phyloP scores from a whole-genome alignment of 2,797 vertebrate genomes.

The Phylloscopus collybita region DNA sequence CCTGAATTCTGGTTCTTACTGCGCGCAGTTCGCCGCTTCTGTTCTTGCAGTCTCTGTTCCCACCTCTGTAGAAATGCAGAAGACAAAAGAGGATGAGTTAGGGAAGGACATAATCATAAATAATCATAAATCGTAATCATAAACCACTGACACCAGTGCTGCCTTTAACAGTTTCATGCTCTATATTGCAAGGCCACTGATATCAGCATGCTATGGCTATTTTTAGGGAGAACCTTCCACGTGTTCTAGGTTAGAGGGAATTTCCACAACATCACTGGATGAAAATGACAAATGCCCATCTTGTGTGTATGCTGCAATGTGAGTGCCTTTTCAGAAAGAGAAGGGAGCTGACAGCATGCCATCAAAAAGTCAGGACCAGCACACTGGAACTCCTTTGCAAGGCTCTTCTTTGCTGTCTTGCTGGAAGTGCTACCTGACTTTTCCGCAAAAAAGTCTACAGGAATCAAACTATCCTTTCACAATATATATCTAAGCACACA shows the following conservation, averaged over 20 bases:
- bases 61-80: conserved; percentile 73
- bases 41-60: conserved; percentile 81
- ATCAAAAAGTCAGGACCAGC: background rate
- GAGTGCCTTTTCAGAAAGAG: background rate
- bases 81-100: background rate
- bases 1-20: conserved; percentile 69
- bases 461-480: background rate
- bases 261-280: background rate
- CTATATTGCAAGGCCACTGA: no score
- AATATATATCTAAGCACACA: background rate
- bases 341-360: background rate
- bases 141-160: background rate
- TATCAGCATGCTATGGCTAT: background rate
- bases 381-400: background rate
- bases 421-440: fast-evolving
- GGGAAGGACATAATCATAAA: background rate
- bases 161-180: background rate
- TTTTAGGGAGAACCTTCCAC: background rate
- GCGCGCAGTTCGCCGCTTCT: conserved; percentile 61
- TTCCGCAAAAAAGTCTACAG: background rate
- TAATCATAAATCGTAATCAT: no score
- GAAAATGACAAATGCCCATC: background rate
- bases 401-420: background rate
- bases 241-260: background rate
- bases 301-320: fast-evolving